Evolutionary conservation across 2,888 invertebrate genomes (phyloP), one percentile per base, ranked within the genome.

Genomic region (Octonoba sinensis): DNA sequence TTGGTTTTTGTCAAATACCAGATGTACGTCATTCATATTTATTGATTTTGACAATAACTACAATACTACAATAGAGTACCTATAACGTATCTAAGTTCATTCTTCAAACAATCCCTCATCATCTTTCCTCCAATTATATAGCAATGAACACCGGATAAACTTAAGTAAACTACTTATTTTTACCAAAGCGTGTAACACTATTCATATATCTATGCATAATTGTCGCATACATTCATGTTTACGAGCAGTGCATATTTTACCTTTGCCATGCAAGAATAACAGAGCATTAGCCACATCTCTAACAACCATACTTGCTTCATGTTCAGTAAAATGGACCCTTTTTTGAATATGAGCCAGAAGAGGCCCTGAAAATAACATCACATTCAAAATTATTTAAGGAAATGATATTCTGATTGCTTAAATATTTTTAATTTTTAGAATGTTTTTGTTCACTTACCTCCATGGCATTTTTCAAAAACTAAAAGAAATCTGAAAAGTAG

Each of bases 391-490:
- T 24, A 75, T 24, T 4, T 11, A 46, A 8, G 46, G n/a, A 27
- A 36, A 59, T 22, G 11, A 16, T 1, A 59, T 12, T 59, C 11
- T 59, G 15, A 27, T 59, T 24, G 8, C 36, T 36, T 24, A 59
- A 13, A 24, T 16, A 24, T 16, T 27, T 27, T 64, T 46, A 20
- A 12, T 20, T 64, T 0, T 12, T 46, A 18, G 20, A 56, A 22
- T 11, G 12, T 1, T 11, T 56, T 22, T 64, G 0, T 44, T n/a
- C 47, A 65, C 73, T 74, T 81, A 85, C 87, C 91, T 87, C 98
- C 98, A 89, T 94, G 94, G 89, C 97, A 94, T 92, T 97, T 98
- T 90, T 99, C 97, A 91, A 98, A 99, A 88, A 98, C 96, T 90
- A 99, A 93, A 90, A 96, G 98, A 90, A 97, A 98, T 84, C 89